phyloP scores from a whole-genome alignment of 64 coral and sea anemone species.

The Cladopsammia gracilis region DNA sequence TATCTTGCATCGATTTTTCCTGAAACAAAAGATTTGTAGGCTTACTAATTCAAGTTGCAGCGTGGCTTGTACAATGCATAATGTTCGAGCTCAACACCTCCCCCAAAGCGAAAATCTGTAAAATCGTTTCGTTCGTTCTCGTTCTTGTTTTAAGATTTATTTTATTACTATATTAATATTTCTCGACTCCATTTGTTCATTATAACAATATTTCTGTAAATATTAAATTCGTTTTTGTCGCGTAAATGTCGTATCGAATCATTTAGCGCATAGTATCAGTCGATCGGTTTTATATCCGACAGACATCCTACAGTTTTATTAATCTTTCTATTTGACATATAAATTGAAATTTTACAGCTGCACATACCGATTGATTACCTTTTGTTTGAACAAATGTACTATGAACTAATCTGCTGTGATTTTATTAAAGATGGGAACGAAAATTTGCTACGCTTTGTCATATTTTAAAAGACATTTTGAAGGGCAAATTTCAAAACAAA shows the following conservation, averaged over 20 bases:
- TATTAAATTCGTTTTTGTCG: no score
- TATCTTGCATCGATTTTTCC: neutral
- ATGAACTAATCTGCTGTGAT: no score
- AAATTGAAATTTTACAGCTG: neutral
- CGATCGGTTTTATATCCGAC: neutral
- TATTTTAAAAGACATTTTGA: no score
- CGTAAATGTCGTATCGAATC: neutral
- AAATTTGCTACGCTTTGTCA: no score
- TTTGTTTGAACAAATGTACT: no score
- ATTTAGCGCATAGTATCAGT: neutral
- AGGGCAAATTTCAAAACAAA: neutral
- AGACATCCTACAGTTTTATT: neutral
- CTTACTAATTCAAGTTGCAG: no score
- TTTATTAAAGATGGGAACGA: no score
- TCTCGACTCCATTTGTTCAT: neutral
- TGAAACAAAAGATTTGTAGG: neutral
- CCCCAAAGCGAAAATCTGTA: no score
- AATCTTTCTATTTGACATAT: constrained; percentile 6
- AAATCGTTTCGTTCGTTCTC: neutral
- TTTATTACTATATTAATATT: neutral
- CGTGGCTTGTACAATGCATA: no score
- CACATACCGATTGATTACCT: no score
- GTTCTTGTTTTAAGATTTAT: neutral
- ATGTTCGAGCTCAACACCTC: no score
- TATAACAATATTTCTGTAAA: neutral